A percentile compares a stretch with the other conserved stretches of the same genome.
phyloP scores from a whole-genome alignment of 2,888 invertebrate genomes.

The Halocaridina rubra region DNA sequence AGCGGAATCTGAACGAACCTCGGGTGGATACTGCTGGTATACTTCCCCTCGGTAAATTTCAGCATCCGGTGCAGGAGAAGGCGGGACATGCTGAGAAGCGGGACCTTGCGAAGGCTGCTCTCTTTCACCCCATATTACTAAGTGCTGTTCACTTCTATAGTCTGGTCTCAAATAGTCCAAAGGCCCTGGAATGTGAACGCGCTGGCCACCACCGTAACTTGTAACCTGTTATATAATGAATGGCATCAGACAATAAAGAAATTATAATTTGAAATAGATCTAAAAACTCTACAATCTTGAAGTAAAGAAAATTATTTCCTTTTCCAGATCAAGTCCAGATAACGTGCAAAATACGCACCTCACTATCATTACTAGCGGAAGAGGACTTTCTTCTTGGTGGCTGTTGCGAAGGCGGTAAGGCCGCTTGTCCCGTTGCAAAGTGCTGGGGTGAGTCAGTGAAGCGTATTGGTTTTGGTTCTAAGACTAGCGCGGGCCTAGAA shows the following conservation, averaged over 20 bases:
- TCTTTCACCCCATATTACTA: conserved; percentile 40
- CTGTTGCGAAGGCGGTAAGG: conserved; percentile 72
- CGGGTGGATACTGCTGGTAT: conserved; percentile 23
- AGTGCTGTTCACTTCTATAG: conserved; percentile 38
- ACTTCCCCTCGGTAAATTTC: conserved; percentile 32
- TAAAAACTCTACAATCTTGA: too few species aligned
- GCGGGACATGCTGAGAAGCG: conserved; percentile 21
- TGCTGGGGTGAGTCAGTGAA: conserved; percentile 78
- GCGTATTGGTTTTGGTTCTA: conserved; percentile 74
- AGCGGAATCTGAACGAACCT: conserved; percentile 18
- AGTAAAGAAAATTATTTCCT: too few species aligned
- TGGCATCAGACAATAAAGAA: too few species aligned
- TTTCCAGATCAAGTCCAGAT: too few species aligned
- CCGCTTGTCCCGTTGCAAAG: conserved; percentile 66
- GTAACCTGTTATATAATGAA: conserved; percentile 42
- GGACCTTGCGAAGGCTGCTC: not conserved
- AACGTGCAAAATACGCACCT: too few species aligned
- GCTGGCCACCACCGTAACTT: conserved; percentile 40
- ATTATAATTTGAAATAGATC: too few species aligned
- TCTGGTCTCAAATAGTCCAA: conserved; percentile 38
- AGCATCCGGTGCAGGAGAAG: conserved; percentile 24
- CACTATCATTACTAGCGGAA: conserved; percentile 78
- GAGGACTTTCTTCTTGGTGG: conserved; percentile 81
- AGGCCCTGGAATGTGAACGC: conserved; percentile 46
- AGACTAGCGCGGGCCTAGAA: conserved; percentile 75